These are phyloP conservation scores for Periophthalmus magnuspinnatus DNA, from an alignment of 2,797 vertebrate genomes.

Conservation along the genomic window DNA sequence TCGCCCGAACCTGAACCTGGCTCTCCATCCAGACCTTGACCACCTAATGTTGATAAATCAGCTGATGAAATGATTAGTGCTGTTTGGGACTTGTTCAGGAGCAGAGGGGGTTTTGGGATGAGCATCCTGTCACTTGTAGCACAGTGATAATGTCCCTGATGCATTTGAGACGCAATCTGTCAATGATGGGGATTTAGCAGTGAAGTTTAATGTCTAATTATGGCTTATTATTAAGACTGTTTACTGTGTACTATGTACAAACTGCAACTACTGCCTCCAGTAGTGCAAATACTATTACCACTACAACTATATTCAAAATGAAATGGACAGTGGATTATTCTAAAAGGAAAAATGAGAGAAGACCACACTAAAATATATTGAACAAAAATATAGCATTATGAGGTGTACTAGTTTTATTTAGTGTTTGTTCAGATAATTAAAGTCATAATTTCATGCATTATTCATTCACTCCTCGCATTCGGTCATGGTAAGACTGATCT, in stretches of 20 bases:
- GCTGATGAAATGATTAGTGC: conserved; percentile 17
- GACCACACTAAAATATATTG: too few relatives aligned
- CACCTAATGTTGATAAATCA: conserved; percentile 33
- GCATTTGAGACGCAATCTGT: conserved; percentile 23
- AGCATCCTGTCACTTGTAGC: conserved; percentile 14
- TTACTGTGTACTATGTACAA: background rate
- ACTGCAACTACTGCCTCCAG: background rate
- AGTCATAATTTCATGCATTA: too few relatives aligned
- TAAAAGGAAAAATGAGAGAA: too few relatives aligned
- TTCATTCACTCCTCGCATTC: too few relatives aligned
- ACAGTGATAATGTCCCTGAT: conserved; percentile 17
- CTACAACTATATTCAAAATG: too few relatives aligned
- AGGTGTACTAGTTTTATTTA: too few relatives aligned
- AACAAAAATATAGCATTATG: too few relatives aligned
- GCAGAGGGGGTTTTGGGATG: conserved; percentile 13
- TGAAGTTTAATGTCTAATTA: conserved; percentile 4
- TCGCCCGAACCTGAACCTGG: conserved; percentile 42
- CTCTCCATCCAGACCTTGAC: conserved; percentile 35
- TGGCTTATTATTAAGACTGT: background rate
- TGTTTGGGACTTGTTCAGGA: conserved; percentile 19
- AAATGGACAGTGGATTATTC: background rate
- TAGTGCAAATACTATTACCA: background rate
- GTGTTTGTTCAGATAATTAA: too few relatives aligned
- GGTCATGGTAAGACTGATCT: too few relatives aligned
- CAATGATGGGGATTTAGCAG: conserved; percentile 13